These are phyloP conservation scores for Acrobasis repandana DNA, from an alignment of 2,888 invertebrate species.

Conservation along the genomic window DNA sequence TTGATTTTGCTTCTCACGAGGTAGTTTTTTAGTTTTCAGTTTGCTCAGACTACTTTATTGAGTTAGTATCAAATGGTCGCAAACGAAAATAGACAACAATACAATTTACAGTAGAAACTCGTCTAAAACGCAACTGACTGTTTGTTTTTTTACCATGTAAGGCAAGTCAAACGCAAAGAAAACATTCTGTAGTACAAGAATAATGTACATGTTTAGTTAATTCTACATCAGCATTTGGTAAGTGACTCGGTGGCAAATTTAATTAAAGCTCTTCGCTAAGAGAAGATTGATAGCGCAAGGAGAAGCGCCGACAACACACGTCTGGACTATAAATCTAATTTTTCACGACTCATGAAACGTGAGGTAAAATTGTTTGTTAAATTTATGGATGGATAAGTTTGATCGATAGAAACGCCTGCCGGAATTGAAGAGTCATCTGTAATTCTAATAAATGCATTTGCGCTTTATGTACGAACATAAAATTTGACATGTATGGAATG, in stretches of 20 bases:
- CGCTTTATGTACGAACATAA: too few relatives aligned
- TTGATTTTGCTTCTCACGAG: background rate
- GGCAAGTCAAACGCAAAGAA: too few relatives aligned
- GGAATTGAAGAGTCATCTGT: background rate
- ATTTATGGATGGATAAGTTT: slow-evolving; percentile 22
- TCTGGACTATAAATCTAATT: slow-evolving; percentile 43
- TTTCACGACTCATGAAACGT: slow-evolving; percentile 31
- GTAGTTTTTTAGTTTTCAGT: background rate
- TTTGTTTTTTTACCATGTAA: too few relatives aligned
- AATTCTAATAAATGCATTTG: too few relatives aligned
- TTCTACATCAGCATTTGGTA: slow-evolving; percentile 34
- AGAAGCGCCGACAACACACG: slow-evolving; percentile 40
- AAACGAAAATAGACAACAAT: too few relatives aligned
- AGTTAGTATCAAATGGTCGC: background rate
- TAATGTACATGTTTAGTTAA: slow-evolving; percentile 28
- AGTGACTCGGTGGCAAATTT: slow-evolving; percentile 51
- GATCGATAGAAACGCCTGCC: slow-evolving; percentile 15
- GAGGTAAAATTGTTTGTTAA: slow-evolving; percentile 28
- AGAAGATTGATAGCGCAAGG: slow-evolving; percentile 50
- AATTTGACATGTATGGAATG: too few relatives aligned
- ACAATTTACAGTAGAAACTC: too few relatives aligned
- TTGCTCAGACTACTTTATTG: background rate
- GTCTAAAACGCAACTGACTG: too few relatives aligned
- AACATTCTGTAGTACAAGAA: background rate
- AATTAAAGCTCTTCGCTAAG: slow-evolving; percentile 52